Percentiles rank a stretch among this genome's conserved stretches.
These are phyloP conservation scores for Tenthredo notha DNA, from an alignment of 2,888 invertebrate genomes.

Conservation along the genomic window DNA sequence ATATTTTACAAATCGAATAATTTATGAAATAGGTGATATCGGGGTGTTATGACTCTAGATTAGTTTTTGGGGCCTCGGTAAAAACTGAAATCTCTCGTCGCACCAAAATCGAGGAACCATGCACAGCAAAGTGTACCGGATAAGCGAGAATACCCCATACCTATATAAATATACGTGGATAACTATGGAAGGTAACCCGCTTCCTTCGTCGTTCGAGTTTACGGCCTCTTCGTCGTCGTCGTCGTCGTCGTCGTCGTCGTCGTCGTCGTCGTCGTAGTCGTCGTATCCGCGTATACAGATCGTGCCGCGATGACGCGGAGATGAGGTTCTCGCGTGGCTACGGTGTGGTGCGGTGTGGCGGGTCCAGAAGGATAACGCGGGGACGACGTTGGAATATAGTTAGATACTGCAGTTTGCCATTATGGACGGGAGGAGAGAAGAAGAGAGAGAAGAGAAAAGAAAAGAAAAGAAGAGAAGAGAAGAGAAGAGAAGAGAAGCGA, in stretches of 20 bases:
- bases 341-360: slow-evolving; percentile 49
- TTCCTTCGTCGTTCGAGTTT: slow-evolving; percentile 26
- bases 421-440: not conserved
- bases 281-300: slow-evolving; percentile 60
- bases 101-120: too few relatives aligned
- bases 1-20: too few relatives aligned
- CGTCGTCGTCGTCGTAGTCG: not conserved
- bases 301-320: slow-evolving; percentile 71
- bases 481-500: slow-evolving; percentile 50
- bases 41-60: too few relatives aligned
- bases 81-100: too few relatives aligned
- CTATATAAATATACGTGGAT: not conserved
- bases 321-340: slow-evolving; percentile 68
- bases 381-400: slow-evolving; percentile 46
- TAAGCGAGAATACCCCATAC: too few relatives aligned
- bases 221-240: slow-evolving; percentile 6
- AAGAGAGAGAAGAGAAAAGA: slow-evolving; percentile 39
- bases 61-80: too few relatives aligned
- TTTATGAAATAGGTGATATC: too few relatives aligned
- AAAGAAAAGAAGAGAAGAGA: slow-evolving; percentile 26
- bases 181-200: not conserved
- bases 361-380: slow-evolving; percentile 44
- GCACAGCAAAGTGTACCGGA: too few relatives aligned
- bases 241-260: slow-evolving; percentile 13
- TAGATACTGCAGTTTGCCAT: slow-evolving; percentile 23